Percentiles rank a stretch among this genome's conserved stretches.
Conservation (phyloP, 2,797 vertebrate species). For the Pachyuromys duprasi region DNA sequence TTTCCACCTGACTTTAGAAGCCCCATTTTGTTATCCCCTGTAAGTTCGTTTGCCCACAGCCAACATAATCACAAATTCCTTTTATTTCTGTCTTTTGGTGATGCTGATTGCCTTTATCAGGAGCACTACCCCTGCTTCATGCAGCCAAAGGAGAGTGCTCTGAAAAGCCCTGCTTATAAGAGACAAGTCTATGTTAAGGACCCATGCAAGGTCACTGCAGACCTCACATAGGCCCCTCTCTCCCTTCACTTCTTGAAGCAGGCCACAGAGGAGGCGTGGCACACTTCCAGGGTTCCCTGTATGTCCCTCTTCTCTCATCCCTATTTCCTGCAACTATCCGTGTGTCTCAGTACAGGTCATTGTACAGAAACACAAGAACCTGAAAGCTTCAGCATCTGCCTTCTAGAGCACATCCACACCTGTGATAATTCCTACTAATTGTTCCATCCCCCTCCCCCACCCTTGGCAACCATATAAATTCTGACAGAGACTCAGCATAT, state of each 20-base stretch:
- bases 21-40: neutral
- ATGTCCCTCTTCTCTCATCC: neutral
- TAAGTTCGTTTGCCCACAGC: neutral
- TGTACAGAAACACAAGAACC: neutral
- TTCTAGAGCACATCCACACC: neutral
- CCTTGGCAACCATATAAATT: neutral
- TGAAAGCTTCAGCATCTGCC: neutral
- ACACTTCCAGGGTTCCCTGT: neutral
- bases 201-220: neutral
- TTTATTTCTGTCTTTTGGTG: neutral
- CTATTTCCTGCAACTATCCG: neutral
- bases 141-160: neutral
- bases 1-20: neutral
- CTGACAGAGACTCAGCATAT: neutral
- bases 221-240: too few relatives aligned
- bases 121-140: neutral
- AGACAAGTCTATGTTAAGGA: neutral
- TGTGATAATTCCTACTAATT: neutral
- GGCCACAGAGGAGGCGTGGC: neutral
- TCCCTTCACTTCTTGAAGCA: neutral
- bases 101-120: neutral
- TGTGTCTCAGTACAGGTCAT: neutral
- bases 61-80: neutral
- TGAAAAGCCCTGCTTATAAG: neutral
- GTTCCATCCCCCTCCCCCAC: neutral